A percentile compares a stretch with the other conserved stretches of the same genome.
phyloP scores from a whole-genome alignment of 2,888 invertebrate species.

The Philaethria dido region DNA sequence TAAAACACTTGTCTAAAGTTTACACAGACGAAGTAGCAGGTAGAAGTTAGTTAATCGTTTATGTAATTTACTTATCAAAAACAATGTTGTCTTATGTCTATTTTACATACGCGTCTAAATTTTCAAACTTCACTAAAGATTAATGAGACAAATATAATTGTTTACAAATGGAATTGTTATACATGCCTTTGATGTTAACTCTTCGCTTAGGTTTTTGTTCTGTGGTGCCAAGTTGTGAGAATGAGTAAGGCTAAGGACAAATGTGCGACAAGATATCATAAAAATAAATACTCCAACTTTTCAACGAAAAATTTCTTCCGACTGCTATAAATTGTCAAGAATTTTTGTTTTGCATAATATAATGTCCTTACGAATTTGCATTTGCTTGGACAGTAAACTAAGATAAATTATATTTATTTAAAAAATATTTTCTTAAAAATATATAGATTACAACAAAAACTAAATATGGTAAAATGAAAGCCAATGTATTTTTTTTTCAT shows the following conservation, averaged over 20 bases:
- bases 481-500: too few relatives aligned
- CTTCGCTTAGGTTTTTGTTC: slow-evolving; percentile 39
- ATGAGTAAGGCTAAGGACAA: slow-evolving; percentile 1
- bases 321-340: background rate
- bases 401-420: too few relatives aligned
- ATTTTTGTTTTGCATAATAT: background rate
- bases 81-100: background rate
- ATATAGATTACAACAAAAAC: too few relatives aligned
- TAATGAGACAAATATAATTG: slow-evolving; percentile 38
- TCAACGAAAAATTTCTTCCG: background rate
- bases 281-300: background rate
- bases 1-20: too few relatives aligned
- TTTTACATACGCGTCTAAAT: slow-evolving; percentile 27
- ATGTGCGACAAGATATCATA: background rate
- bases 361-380: background rate
- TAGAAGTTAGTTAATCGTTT: background rate
- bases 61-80: background rate
- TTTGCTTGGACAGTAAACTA: background rate
- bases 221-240: slow-evolving; percentile 12
- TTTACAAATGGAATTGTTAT: slow-evolving; percentile 40
- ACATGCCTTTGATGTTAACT: slow-evolving; percentile 46
- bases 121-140: slow-evolving; percentile 30
- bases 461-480: too few relatives aligned
- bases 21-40: background rate
- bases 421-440: too few relatives aligned